Conservation (phyloP, 2,797 vertebrate genomes). For the Paratrypauchen microcephalus region DNA sequence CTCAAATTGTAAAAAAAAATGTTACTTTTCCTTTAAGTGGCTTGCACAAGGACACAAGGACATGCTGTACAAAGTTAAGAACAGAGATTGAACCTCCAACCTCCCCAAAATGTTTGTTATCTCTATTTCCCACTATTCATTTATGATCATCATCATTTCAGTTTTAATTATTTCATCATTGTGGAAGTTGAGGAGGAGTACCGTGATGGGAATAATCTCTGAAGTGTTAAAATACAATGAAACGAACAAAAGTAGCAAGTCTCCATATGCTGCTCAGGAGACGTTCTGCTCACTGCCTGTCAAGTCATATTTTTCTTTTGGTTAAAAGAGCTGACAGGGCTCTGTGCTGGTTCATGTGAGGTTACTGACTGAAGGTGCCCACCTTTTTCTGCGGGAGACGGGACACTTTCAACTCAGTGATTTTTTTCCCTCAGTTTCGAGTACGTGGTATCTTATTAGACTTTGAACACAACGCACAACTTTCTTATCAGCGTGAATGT, state of each 20-base stretch:
- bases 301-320: conserved; percentile 35
- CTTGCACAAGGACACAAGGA: background rate
- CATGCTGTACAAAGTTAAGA: background rate
- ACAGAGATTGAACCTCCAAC: background rate
- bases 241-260: conserved; percentile 6
- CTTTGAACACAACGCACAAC: conserved; percentile 37
- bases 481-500: conserved; percentile 24
- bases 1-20: too few species aligned
- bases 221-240: conserved; percentile 17
- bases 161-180: too few species aligned
- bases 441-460: conserved; percentile 31
- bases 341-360: conserved; percentile 34
- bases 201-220: background rate
- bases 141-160: background rate
- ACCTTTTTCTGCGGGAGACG: conserved; percentile 44
- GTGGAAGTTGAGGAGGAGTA: conserved; percentile 11
- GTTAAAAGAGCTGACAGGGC: conserved; percentile 32
- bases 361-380: conserved; percentile 46
- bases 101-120: too few species aligned
- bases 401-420: conserved; percentile 37
- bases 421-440: conserved; percentile 39
- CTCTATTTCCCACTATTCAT: background rate
- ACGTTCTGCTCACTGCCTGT: conserved; percentile 27
- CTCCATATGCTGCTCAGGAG: conserved; percentile 17
- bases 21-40: too few species aligned